These are phyloP conservation scores for Petrosia ficiformis DNA, from an alignment of 37 sponge, comb jelly and placozoan genomes.

Conservation along the genomic window DNA sequence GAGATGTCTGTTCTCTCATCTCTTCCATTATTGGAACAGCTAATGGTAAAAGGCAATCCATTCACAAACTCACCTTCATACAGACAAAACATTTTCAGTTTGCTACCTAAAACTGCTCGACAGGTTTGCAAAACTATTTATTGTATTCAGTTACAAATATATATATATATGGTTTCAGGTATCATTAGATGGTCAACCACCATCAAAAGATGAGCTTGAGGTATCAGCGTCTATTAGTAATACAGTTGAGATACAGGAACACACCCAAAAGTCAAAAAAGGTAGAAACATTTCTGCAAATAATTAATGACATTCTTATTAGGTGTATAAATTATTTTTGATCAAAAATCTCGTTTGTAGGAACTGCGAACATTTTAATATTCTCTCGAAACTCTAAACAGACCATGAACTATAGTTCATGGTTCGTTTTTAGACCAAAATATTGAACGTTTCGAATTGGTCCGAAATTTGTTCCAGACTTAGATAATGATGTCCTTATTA, in stretches of 20 bases:
- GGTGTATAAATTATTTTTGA: too few species aligned
- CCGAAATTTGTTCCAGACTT: too few species aligned
- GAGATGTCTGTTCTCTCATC: slow-evolving; percentile 43
- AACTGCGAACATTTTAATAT: too few species aligned
- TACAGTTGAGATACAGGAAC: neutral
- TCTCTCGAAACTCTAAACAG: too few species aligned
- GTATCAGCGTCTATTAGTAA: slow-evolving; percentile 16
- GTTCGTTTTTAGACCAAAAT: too few species aligned
- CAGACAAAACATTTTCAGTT: slow-evolving; percentile 42
- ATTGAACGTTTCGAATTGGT: too few species aligned
- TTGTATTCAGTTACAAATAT: neutral
- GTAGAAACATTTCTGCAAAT: too few species aligned
- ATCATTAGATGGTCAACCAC: slow-evolving; percentile 34
- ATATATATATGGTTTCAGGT: slow-evolving; percentile 12
- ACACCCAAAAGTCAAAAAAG: neutral
- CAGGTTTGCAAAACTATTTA: slow-evolving; percentile 12
- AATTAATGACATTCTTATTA: too few species aligned
- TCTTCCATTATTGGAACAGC: slow-evolving; percentile 47
- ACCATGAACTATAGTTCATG: too few species aligned
- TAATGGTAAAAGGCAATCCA: slow-evolving; percentile 64
- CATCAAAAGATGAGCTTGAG: slow-evolving; percentile 32
- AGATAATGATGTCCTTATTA: too few species aligned
- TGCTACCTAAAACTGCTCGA: slow-evolving; percentile 13
- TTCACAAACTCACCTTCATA: slow-evolving; percentile 44
- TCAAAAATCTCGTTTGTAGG: too few species aligned